Conservation (phyloP, 2,888 invertebrate genomes). For the Syrphus vitripennis region DNA sequence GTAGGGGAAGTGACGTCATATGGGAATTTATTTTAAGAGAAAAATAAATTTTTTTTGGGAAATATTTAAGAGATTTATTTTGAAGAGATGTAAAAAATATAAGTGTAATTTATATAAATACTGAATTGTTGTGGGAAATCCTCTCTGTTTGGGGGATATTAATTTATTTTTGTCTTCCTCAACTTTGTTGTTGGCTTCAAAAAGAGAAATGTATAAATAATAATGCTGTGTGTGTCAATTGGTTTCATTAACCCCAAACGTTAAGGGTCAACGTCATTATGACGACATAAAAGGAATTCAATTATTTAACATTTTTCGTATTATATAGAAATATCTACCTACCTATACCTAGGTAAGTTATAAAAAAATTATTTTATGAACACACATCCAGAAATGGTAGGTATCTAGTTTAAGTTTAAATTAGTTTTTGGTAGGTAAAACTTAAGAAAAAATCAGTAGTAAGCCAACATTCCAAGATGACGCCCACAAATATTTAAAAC, state of each 20-base stretch:
- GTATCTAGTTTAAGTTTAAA: no score
- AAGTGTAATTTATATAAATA: background rate
- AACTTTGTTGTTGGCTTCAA: background rate
- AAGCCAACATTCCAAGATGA: no score
- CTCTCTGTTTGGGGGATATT: constrained; percentile 58
- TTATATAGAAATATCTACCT: no score
- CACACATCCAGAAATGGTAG: no score
- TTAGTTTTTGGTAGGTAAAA: no score
- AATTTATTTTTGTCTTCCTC: constrained; percentile 1
- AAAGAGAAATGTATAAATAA: constrained; percentile 50
- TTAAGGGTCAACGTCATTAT: constrained; percentile 63
- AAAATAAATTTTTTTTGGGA: background rate
- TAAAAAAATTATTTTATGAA: no score
- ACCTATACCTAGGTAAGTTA: no score
- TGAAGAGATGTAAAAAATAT: background rate
- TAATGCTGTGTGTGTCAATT: constrained; percentile 78
- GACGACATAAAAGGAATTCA: constrained; percentile 38
- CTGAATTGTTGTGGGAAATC: constrained; percentile 6
- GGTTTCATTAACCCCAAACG: constrained; percentile 80
- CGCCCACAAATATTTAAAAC: no score
- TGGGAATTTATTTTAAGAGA: constrained; percentile 56
- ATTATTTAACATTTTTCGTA: background rate
- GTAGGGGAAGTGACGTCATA: constrained; percentile 64
- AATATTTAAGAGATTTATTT: background rate
- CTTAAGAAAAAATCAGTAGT: no score